Evolutionary conservation across 1,140 invertebrate species (phyloP).

Genomic region (Oryctes rhinoceros): DNA sequence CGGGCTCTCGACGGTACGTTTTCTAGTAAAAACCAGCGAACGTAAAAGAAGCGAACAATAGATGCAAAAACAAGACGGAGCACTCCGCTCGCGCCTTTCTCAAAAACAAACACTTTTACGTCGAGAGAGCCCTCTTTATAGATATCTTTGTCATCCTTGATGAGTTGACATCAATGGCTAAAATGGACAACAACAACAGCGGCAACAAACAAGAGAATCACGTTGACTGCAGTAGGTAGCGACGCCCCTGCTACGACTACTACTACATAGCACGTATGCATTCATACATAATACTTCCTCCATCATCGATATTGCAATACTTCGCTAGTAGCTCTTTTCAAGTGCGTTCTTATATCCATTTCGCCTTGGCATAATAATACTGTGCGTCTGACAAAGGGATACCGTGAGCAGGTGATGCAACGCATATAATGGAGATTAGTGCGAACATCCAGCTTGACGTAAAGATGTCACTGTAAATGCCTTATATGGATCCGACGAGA

Average conservation of each 20-base stretch:
- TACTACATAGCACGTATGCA: too few relatives aligned
- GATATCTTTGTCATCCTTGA: constrained; percentile 34
- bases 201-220: background rate
- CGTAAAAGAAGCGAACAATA: background rate
- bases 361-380: constrained; percentile 39
- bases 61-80: constrained; percentile 9
- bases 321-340: constrained; percentile 27
- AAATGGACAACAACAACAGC: constrained; percentile 25
- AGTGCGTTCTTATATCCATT: constrained; percentile 40
- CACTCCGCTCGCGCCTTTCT: background rate
- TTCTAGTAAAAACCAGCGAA: background rate
- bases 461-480: constrained; percentile 32
- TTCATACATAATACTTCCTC: constrained; percentile 26
- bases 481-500: constrained; percentile 22
- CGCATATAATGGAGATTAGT: constrained; percentile 40
- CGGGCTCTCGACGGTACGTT: background rate
- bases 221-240: constrained; percentile 13
- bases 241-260: too few relatives aligned
- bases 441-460: constrained; percentile 22
- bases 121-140: constrained; percentile 20
- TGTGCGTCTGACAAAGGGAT: constrained; percentile 21
- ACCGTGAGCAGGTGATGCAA: constrained; percentile 40
- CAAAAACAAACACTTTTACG: constrained; percentile 30
- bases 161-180: constrained; percentile 21
- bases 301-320: constrained; percentile 12